phyloP scores from a whole-genome alignment of 2,797 vertebrate species.

The Garrulus glandarius region DNA sequence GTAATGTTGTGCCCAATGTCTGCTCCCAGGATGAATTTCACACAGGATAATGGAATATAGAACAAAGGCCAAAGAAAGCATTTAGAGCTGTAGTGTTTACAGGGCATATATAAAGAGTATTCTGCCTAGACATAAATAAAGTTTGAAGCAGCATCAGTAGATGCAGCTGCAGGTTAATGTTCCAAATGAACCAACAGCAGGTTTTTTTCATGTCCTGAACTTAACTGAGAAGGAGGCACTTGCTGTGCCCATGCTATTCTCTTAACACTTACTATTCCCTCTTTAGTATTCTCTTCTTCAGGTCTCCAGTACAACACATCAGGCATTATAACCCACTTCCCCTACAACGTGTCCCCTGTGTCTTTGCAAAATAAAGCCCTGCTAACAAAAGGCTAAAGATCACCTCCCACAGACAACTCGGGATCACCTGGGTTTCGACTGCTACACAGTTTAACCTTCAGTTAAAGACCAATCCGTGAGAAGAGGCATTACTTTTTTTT shows the following conservation, averaged over 20 bases:
- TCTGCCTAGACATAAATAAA: not conserved
- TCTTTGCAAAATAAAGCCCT: not conserved
- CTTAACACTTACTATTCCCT: not conserved
- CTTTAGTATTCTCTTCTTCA: not conserved
- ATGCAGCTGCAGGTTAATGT: not conserved
- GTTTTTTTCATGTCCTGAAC: not conserved
- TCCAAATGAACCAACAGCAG: not conserved
- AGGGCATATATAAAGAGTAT: not conserved
- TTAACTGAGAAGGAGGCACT: not conserved
- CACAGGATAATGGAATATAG: not conserved
- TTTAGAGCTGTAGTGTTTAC: not conserved
- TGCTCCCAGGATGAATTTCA: not conserved
- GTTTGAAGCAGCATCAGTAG: not conserved
- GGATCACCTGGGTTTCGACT: not conserved
- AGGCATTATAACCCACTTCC: not conserved
- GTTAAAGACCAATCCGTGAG: not conserved
- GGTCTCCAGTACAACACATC: not conserved
- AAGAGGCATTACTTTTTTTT: not conserved
- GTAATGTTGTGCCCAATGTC: not conserved
- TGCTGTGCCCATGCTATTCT: not conserved
- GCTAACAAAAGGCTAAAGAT: not conserved
- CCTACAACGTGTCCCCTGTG: not conserved
- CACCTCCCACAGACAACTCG: not conserved
- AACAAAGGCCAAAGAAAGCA: not conserved
- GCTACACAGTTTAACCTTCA: not conserved